phyloP scores from a whole-genome alignment of 2,888 invertebrate species.

The Pseudanteris insignis region DNA sequence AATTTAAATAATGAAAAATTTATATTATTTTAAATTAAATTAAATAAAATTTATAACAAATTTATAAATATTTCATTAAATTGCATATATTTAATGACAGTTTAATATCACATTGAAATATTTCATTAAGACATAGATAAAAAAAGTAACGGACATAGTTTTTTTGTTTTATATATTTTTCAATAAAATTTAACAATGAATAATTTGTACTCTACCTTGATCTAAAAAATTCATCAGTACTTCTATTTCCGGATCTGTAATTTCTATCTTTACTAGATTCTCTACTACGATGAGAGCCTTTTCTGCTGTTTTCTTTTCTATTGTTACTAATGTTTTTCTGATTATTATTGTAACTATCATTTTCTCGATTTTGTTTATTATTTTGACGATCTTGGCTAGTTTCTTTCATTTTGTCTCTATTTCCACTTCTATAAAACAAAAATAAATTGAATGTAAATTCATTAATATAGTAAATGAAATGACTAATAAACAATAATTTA shows the following conservation, averaged over 20 bases:
- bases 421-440: slow-evolving; percentile 52
- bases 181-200: no score
- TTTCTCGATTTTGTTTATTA: slow-evolving; percentile 62
- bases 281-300: slow-evolving; percentile 61
- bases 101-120: slow-evolving; percentile 3
- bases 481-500: no score
- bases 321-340: slow-evolving; percentile 53
- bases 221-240: slow-evolving; percentile 57
- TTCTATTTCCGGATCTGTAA: slow-evolving; percentile 55
- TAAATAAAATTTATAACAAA: no score
- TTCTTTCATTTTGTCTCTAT: slow-evolving; percentile 57
- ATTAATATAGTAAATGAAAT: not conserved
- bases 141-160: no score
- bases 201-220: slow-evolving; percentile 56
- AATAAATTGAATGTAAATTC: not conserved
- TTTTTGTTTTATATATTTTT: no score
- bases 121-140: no score
- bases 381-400: slow-evolving; percentile 62
- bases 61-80: no score
- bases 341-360: slow-evolving; percentile 59
- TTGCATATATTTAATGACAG: no score
- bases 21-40: slow-evolving; percentile 1
- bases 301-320: slow-evolving; percentile 57
- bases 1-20: no score
- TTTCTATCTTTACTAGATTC: slow-evolving; percentile 68